Percentiles rank a stretch among this genome's conserved stretches.
phyloP scores from a whole-genome alignment of 2,797 vertebrate species.

The Harpagifer antarcticus region DNA sequence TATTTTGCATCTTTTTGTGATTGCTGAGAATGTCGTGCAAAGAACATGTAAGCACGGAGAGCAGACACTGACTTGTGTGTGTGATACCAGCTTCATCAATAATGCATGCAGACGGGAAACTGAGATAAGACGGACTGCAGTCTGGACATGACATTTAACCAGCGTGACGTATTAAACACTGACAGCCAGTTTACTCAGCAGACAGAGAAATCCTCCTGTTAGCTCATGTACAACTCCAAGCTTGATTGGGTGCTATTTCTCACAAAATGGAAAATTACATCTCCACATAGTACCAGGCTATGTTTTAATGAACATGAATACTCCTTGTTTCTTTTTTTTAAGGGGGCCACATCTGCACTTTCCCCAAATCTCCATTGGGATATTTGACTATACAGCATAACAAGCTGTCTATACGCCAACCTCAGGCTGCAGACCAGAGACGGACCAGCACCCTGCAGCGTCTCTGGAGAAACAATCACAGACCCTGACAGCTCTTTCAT shows the following conservation, averaged over 20 bases:
- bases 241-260: constrained; percentile 4
- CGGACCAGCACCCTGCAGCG: constrained; percentile 48
- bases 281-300: background rate
- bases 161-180: constrained; percentile 66
- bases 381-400: constrained; percentile 38
- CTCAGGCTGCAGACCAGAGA: constrained; percentile 41
- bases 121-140: constrained; percentile 80
- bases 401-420: constrained; percentile 55
- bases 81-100: constrained; percentile 78
- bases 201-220: constrained; percentile 23
- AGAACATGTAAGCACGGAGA: constrained; percentile 46
- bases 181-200: constrained; percentile 44
- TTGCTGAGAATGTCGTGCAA: constrained; percentile 32
- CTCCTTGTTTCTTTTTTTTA: constrained; percentile 23
- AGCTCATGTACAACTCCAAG: constrained; percentile 18
- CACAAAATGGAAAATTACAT: constrained; percentile 4
- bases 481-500: constrained; percentile 67
- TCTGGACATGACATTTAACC: constrained; percentile 82
- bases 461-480: constrained; percentile 62
- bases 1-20: background rate
- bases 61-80: constrained; percentile 55
- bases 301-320: constrained; percentile 1
- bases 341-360: constrained; percentile 40
- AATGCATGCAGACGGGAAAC: constrained; percentile 81
- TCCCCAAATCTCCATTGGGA: constrained; percentile 27